These are phyloP conservation scores for Antennarius striatus DNA, from an alignment of 2,113 vertebrate species.

Conservation along the genomic window DNA sequence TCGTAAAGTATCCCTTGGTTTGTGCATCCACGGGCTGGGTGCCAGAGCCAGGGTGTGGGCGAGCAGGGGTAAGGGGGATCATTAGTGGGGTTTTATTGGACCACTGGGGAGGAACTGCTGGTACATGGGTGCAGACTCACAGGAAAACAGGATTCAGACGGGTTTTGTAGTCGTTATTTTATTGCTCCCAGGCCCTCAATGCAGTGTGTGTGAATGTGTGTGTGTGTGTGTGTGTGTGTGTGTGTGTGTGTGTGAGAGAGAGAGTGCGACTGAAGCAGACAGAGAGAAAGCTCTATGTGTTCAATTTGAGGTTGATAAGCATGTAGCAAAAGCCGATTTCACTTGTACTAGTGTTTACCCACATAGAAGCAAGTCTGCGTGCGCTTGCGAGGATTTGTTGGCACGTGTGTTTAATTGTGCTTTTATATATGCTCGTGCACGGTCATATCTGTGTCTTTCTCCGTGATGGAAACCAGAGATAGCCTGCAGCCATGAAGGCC, in stretches of 20 bases:
- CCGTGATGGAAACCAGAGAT: constrained; percentile 69
- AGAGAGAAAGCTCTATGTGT: constrained; percentile 33
- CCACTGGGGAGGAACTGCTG: constrained; percentile 66
- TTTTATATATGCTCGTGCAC: constrained; percentile 39
- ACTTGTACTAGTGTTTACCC: constrained; percentile 11
- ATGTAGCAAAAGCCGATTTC: constrained; percentile 18
- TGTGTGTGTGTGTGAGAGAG: background rate
- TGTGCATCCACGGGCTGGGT: constrained; percentile 69
- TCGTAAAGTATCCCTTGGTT: constrained; percentile 74
- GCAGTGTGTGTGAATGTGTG: constrained; percentile 28
- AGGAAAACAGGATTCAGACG: constrained; percentile 76
- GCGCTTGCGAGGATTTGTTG: constrained; percentile 35
- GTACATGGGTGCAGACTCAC: constrained; percentile 75
- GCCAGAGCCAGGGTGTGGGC: constrained; percentile 71
- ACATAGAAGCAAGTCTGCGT: background rate
- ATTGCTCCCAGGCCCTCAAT: constrained; percentile 78
- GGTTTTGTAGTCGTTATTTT: constrained; percentile 65
- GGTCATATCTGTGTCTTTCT: constrained; percentile 32
- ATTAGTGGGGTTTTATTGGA: constrained; percentile 82
- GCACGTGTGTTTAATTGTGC: constrained; percentile 51
- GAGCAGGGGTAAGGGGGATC: constrained; percentile 64
- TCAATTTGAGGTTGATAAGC: constrained; percentile 39
- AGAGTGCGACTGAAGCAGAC: background rate
- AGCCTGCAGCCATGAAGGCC: constrained; percentile 52
- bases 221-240: constrained; percentile 2